Percentiles rank a stretch among this genome's conserved stretches.
These are phyloP conservation scores for Xylocopa sonorina DNA, from an alignment of 1,140 invertebrate species.

Conservation along the genomic window DNA sequence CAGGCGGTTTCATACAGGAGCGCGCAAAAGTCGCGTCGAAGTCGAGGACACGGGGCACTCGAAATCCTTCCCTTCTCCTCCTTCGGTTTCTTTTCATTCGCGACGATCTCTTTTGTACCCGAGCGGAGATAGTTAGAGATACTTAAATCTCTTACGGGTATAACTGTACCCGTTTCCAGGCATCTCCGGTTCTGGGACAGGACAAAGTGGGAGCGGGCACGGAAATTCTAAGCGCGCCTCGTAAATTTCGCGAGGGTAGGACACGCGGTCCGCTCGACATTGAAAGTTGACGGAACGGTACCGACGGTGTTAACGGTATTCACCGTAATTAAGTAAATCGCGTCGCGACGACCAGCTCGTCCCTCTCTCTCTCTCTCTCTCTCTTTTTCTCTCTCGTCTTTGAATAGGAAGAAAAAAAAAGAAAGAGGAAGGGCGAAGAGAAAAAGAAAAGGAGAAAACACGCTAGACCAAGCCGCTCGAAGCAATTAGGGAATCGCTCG, in stretches of 20 bases:
- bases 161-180: conserved; percentile 27
- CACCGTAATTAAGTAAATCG: conserved; percentile 70
- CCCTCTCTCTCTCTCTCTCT: conserved; percentile 29
- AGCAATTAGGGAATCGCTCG: conserved; percentile 15
- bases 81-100: background rate
- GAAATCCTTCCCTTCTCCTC: background rate
- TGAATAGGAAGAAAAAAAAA: background rate
- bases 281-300: conserved; percentile 61
- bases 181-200: background rate
- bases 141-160: background rate
- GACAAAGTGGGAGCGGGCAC: conserved; percentile 1
- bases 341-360: conserved; percentile 43
- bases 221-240: conserved; percentile 49
- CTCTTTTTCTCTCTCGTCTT: conserved; percentile 25
- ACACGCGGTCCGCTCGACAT: conserved; percentile 51
- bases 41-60: background rate
- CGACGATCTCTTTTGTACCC: background rate
- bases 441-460: background rate
- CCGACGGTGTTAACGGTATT: conserved; percentile 67
- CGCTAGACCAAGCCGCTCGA: background rate
- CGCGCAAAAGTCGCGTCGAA: background rate
- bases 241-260: conserved; percentile 42
- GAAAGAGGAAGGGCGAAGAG: too few relatives aligned
- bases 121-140: background rate
- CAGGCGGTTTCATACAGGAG: background rate